phyloP scores from a whole-genome alignment of 2,797 vertebrate genomes.

The Somateria mollissima region DNA sequence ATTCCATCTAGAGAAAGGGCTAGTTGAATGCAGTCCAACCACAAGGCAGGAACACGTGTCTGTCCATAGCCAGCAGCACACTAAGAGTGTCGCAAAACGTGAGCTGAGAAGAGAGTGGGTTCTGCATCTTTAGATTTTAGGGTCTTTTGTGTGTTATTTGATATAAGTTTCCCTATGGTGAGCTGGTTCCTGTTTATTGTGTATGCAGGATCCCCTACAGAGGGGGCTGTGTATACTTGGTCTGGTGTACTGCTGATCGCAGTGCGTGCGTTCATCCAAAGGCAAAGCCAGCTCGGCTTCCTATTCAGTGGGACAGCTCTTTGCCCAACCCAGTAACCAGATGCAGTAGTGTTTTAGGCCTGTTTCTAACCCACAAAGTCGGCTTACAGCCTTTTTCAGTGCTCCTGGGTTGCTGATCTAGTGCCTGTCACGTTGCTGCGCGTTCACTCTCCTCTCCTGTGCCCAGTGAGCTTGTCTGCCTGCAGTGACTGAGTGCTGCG shows the following conservation, averaged over 20 bases:
- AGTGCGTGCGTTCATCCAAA: fast-evolving
- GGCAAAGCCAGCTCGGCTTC: neutral
- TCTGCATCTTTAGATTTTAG: neutral
- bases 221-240: neutral
- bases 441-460: neutral
- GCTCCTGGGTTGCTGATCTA: fast-evolving
- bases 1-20: neutral
- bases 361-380: neutral
- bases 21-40: neutral
- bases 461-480: neutral
- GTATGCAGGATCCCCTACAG: neutral
- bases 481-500: neutral
- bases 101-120: neutral
- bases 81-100: neutral
- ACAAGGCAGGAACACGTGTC: fast-evolving
- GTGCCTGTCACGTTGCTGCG: neutral
- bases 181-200: neutral
- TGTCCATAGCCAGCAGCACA: neutral
- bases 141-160: neutral
- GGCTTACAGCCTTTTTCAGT: neutral
- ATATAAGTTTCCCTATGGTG: neutral
- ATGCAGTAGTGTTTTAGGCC: fast-evolving
- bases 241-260: neutral
- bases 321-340: neutral
- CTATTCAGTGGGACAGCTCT: fast-evolving